Evolutionary conservation across 2,797 vertebrate species (phyloP).

Genomic region (Scleropages formosus): DNA sequence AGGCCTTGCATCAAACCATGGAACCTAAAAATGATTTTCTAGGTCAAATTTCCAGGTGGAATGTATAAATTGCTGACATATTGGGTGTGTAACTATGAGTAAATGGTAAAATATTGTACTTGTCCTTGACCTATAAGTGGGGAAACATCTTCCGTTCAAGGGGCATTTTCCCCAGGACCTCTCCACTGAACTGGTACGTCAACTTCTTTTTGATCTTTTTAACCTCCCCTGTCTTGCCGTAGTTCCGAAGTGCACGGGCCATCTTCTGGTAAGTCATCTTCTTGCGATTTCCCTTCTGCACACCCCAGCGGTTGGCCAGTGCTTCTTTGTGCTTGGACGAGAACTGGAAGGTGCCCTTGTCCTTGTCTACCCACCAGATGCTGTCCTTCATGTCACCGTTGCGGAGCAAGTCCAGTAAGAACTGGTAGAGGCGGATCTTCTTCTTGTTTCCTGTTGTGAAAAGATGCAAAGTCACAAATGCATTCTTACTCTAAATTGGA

Average conservation of each 20-base stretch:
- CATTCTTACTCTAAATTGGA: too few species aligned
- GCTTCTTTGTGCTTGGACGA: slow-evolving; percentile 98
- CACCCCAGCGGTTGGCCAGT: slow-evolving; percentile 91
- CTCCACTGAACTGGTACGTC: slow-evolving; percentile 99
- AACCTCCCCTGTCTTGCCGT: slow-evolving; percentile 98
- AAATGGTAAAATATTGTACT: not conserved
- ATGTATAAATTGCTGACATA: slow-evolving; percentile 7
- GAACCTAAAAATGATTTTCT: slow-evolving; percentile 7
- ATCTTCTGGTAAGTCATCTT: slow-evolving; percentile 99
- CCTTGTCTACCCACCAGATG: slow-evolving; percentile 99
- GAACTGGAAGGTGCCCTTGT: slow-evolving; percentile 98
- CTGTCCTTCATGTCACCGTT: slow-evolving; percentile 98
- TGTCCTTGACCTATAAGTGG: slow-evolving; percentile 56
- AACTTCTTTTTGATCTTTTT: slow-evolving; percentile 98
- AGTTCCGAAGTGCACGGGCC: slow-evolving; percentile 96
- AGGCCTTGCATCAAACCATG: not conserved
- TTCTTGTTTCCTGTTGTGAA: slow-evolving; percentile 87
- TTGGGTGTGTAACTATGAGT: not conserved
- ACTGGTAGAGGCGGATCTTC: slow-evolving; percentile 97
- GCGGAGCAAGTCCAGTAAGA: slow-evolving; percentile 92
- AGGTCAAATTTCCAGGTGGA: slow-evolving; percentile 22
- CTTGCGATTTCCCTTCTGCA: slow-evolving; percentile 98
- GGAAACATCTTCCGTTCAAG: slow-evolving; percentile 81
- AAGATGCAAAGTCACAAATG: not conserved
- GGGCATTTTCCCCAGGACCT: slow-evolving; percentile 85